These are phyloP conservation scores for Pyrrhia umbra DNA, from an alignment of 2,888 invertebrate species.

Conservation along the genomic window DNA sequence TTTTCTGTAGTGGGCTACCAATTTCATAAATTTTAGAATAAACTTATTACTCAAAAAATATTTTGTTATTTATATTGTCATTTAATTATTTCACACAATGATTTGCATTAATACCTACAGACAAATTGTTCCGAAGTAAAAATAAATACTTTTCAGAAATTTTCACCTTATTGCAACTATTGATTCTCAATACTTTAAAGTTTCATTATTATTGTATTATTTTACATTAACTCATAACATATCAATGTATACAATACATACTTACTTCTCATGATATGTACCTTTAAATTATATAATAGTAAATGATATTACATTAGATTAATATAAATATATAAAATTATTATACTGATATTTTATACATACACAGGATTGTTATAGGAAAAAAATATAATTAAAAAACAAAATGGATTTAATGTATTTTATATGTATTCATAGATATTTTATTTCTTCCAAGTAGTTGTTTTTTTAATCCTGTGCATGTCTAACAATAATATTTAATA, in stretches of 20 bases:
- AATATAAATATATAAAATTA: background rate
- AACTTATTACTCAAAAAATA: too few relatives aligned
- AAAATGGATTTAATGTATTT: too few relatives aligned
- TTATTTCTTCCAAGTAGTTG: background rate
- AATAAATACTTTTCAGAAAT: too few relatives aligned
- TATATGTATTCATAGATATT: background rate
- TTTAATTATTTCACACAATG: too few relatives aligned
- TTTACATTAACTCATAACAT: slow-evolving; percentile 28
- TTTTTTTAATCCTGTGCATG: slow-evolving; percentile 11
- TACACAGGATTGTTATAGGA: slow-evolving; percentile 22
- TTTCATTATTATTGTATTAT: background rate
- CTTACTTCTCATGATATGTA: slow-evolving; percentile 44
- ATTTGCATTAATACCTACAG: too few relatives aligned
- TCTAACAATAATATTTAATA: background rate
- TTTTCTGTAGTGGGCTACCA: too few relatives aligned
- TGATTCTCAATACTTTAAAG: too few relatives aligned
- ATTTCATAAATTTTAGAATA: too few relatives aligned
- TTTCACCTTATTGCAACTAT: too few relatives aligned
- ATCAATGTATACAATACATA: slow-evolving; percentile 39
- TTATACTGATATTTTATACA: background rate
- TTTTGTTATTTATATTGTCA: too few relatives aligned
- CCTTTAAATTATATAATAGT: slow-evolving; percentile 14
- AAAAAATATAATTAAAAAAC: background rate
- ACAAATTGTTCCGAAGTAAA: too few relatives aligned
- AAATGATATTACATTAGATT: slow-evolving; percentile 19